Conservation (phyloP, 2,113 vertebrate genomes). For the Sebastes fasciatus region DNA sequence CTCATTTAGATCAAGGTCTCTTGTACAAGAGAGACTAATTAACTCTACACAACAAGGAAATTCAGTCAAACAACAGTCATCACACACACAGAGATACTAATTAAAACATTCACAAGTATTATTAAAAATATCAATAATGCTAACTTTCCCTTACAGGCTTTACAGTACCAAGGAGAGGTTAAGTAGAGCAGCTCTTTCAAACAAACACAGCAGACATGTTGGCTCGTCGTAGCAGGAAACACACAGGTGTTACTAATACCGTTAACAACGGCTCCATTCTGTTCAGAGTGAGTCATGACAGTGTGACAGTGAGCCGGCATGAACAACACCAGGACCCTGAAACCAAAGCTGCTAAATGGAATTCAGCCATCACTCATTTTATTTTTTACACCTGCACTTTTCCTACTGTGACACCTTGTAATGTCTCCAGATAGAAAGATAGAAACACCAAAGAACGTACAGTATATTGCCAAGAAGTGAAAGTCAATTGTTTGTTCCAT, state of each 20-base stretch:
- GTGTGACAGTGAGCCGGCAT: not conserved
- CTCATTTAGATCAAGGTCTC: no score
- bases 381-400: not conserved
- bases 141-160: not conserved
- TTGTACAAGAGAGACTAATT: no score
- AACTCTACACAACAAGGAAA: no score
- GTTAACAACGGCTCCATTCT: not conserved
- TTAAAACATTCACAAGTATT: no score
- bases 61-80: no score
- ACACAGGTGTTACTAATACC: not conserved
- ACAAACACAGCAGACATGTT: not conserved
- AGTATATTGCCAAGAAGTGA: no score
- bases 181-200: not conserved
- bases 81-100: no score
- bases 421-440: not conserved
- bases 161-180: not conserved
- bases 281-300: not conserved
- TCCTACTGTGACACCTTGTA: not conserved
- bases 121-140: not conserved
- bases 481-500: no score
- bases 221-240: not conserved
- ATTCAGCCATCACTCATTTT: not conserved
- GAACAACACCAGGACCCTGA: not conserved
- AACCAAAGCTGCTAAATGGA: not conserved
- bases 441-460: no score